Base-by-base conservation (phyloP, 2,113 vertebrate genomes). In the Symphodus melops region DNA sequence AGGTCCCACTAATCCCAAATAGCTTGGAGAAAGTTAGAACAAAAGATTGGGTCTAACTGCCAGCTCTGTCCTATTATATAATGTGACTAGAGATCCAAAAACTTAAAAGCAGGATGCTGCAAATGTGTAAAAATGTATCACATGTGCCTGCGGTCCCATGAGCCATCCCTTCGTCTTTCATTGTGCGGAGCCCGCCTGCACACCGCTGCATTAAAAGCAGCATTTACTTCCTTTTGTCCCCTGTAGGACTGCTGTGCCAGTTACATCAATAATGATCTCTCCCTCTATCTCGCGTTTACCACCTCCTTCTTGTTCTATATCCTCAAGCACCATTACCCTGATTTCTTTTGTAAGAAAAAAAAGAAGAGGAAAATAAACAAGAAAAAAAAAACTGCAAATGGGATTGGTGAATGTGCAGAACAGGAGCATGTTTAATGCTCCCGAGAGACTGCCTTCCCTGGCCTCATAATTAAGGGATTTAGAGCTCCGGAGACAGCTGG, bases 381-480 rank as follows among this genome's bases (percentile, higher is more conserved):
- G 64, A 54, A 39, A 25, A 53, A 69, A 71, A 79, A 71, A 82
- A 54, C 75, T 67, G 68, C 69, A 89, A 90, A 91, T 83, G 72
- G 72, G 80, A 82, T 70, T 71, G 82, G 78, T 59, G 79, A 79
- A 68, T 68, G 72, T 84, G 78, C 68, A 81, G 78, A 91, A 82
- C 70, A 86, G 71, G 54, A 82, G 68, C 72, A 75, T 53, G 73
- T 82, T 88, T 83, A 89, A 77, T 58, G 69, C 70, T 88, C 87
- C 80, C 72, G 5, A 44, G 82, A 88, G 90, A 77, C 78, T 63
- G 54, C 52, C 77, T 70, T 86, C 75, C 57, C 66, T 54, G 77
- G 84, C 77, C 83, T 90, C 79, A 75, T 93, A 86, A 92, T 93
- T 87, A 92, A 89, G 68, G 88, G 88, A 88, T 90, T 90, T 90